A percentile compares a stretch with the other conserved stretches of the same genome.
phyloP scores from a whole-genome alignment of 2,113 vertebrate genomes.

The Sterrhoptilus dennistouni region DNA sequence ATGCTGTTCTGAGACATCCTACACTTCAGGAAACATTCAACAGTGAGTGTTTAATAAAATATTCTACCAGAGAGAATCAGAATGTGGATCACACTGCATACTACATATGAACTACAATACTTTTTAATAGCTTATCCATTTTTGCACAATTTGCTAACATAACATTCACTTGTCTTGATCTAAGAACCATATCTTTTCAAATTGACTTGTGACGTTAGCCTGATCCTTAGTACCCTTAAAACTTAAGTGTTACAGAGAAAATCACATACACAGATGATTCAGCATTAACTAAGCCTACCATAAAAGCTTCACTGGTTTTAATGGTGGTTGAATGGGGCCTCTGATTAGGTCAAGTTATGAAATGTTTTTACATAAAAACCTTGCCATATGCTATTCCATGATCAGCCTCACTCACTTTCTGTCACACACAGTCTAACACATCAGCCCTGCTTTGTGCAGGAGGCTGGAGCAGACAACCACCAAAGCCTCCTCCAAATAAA shows the following conservation, averaged over 20 bases:
- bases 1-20: not conserved
- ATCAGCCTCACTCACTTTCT: not conserved
- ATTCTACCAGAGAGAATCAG: not conserved
- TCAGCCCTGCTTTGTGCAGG: not conserved
- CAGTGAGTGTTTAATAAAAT: not conserved
- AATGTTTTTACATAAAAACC: not conserved
- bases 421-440: not conserved
- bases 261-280: not conserved
- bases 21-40: not conserved
- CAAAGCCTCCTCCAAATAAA: not conserved
- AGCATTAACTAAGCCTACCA: not conserved
- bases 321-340: not conserved
- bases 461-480: not conserved
- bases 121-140: not conserved
- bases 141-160: not conserved
- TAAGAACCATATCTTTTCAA: not conserved
- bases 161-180: not conserved
- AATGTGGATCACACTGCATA: not conserved
- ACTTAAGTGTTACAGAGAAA: not conserved
- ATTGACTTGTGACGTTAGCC: not conserved
- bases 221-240: not conserved
- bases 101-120: not conserved
- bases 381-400: not conserved
- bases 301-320: not conserved
- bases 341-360: not conserved